Percentiles rank a stretch among this genome's conserved stretches.
These are phyloP conservation scores for Leptinotarsa texana DNA, from an alignment of 1,140 invertebrate species.

Conservation along the genomic window DNA sequence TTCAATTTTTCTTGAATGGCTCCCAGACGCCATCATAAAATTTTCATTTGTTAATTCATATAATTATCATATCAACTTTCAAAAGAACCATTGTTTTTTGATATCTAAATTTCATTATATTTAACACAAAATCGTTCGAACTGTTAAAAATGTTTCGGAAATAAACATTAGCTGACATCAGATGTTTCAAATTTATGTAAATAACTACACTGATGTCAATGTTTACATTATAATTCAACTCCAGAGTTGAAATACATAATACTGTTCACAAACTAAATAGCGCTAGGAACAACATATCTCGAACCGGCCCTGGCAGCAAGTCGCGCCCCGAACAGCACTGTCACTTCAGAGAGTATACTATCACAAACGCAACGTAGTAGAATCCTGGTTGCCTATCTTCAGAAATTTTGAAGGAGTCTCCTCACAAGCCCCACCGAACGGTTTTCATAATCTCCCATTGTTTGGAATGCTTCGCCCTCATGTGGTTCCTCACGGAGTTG, in stretches of 20 bases:
- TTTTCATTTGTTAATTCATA: no score
- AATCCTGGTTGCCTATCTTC: conserved; percentile 17
- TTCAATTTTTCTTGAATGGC: no score
- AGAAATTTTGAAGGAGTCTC: not conserved
- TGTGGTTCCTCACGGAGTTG: conserved; percentile 81
- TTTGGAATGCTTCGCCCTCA: conserved; percentile 76
- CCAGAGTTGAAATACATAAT: not conserved
- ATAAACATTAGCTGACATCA: no score
- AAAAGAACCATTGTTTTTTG: no score
- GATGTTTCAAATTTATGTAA: no score
- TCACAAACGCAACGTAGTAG: conserved; percentile 1
- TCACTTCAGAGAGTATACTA: not conserved
- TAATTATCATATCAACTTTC: no score
- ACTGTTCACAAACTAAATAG: not conserved
- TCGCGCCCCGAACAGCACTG: not conserved
- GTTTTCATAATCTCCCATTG: conserved; percentile 82
- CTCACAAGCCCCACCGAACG: conserved; percentile 68
- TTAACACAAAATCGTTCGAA: no score
- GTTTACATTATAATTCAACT: no score
- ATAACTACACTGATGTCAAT: no score
- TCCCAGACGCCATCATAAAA: no score
- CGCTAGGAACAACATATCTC: not conserved
- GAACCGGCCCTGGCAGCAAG: not conserved
- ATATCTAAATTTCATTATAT: no score
- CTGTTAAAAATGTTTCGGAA: no score